Base-by-base conservation (phyloP, 2,797 vertebrate genomes). In the Paedocypris micromegethes region DNA sequence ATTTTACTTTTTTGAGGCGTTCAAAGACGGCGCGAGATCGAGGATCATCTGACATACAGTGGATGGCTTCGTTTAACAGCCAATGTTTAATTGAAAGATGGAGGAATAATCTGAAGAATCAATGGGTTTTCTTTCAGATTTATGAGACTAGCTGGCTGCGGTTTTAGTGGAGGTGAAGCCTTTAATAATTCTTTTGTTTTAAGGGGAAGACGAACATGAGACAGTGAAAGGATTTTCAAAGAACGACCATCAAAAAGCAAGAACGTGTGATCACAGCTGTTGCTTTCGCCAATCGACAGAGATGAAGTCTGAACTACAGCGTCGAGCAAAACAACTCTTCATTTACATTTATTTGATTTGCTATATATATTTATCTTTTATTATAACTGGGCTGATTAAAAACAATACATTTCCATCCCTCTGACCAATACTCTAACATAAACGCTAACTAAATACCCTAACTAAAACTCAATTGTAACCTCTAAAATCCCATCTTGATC, bases 51-150 rank as follows among this genome's bases (percentile, higher is more conserved):
- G 82, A 82, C 78, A 82, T 68, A 47, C 73, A 47, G 61, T 58
- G 64, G 80, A 83, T 77, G 81, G 82, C 72, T 82, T 74, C 4
- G 70, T 83, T 76, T 79, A 81, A 84, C 81, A 72, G 47, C 69
- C 65, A 70, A 81, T 61, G 78, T 78, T 84, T 86, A 84, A 89
- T 85, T 87, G 80, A 85, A 86, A 73, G 74, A 78, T 76, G 78
- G 73, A 66, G 76, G 79, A 78, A 83, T 79, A 84, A 78, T 69
- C 80, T 58, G 68, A 9, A 0, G 67, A 78, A 81, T 81, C 80
- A 82, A 71, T 82, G 75, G 46, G 40, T 7, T 78, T 74, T 52
- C 9, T 39, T 45, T 59, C 9, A 55, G 53, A 37, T 67, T 58
- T 44, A 44, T 43, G 51, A 69, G 43, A 54, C 40, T 38, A 6